Evolutionary conservation across 2,888 invertebrate genomes (phyloP).

Genomic region (Ornithoptera priamus): DNA sequence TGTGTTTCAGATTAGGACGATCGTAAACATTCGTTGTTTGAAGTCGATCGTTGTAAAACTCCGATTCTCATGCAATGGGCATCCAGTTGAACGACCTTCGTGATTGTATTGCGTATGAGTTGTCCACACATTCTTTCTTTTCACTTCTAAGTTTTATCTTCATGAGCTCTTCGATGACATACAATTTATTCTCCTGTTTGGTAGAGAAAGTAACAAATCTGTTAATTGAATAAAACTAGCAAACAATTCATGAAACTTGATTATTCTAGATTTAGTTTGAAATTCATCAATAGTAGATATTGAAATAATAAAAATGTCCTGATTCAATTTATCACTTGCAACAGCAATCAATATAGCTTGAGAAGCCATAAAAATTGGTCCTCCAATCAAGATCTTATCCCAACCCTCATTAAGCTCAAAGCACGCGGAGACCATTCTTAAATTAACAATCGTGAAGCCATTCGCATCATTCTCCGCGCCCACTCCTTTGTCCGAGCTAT

Average conservation of each 20-base stretch:
- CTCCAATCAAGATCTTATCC: conserved; percentile 54
- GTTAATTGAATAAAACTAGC: too few relatives aligned
- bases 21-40: conserved; percentile 36
- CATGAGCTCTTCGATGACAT: background rate
- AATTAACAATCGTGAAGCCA: conserved; percentile 71
- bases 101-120: conserved; percentile 1
- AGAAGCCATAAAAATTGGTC: conserved; percentile 36
- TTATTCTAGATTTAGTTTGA: background rate
- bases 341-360: conserved; percentile 21
- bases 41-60: conserved; percentile 10
- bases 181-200: too few relatives aligned
- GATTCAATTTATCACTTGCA: conserved; percentile 23
- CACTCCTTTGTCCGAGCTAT: conserved; percentile 69
- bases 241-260: too few relatives aligned
- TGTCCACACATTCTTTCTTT: background rate
- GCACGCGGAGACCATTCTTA: conserved; percentile 53
- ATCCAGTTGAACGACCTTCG: background rate
- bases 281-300: background rate
- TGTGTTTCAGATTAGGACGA: conserved; percentile 37
- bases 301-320: background rate
- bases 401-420: conserved; percentile 61
- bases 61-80: conserved; percentile 3
- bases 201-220: too few relatives aligned
- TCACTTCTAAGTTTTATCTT: background rate
- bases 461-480: conserved; percentile 71